Base-by-base conservation (phyloP, 2,113 vertebrate genomes). In the Sebastes fasciatus region DNA sequence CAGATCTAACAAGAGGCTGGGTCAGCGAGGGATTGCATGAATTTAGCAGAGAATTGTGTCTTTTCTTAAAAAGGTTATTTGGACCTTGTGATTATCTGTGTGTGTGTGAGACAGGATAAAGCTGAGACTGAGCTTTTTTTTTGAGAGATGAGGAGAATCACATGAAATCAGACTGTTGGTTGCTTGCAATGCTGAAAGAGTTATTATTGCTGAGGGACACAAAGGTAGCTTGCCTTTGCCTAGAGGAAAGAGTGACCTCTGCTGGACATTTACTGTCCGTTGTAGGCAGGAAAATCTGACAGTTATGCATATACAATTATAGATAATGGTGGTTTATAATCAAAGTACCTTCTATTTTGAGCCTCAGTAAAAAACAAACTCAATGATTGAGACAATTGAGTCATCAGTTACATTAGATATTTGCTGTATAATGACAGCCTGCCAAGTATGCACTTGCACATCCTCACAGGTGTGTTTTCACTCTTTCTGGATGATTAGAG, bases 211-310 rank as follows among this genome's bases (percentile, higher is more conserved):
- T 60, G 21, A 23, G 12, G 16, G 34, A 70, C 26, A 48, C 40
- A 4, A 17, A 2, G 2, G 14, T 42, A 62, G 13, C 21, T 17
- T 42, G 57, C 3, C 13, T 68, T 58, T 74, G 34, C 2, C 23
- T 34, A 26, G 63, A 77, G 60, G 74, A 81, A 71, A 84, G 85
- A 69, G 52, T 16, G 93, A 80, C 88, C 86, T 85, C 93, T 94
- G 48, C 71, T 91, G 93, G 88, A 62, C 66, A 65, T 45, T 55
- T 13, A 8, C 51, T 10, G 34, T 14, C 4, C 1, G 7, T 4
- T 68, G 66, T 57, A 82, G 17, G 12, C 70, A 55, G n/a, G 9
- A 17, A 4, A 42, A 17, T 46, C 34, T 26, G 17, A 51, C 26
- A 51, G 26, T 23, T 8, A 8, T 40, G n/a, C 34, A 34, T 21